A percentile compares a stretch with the other conserved stretches of the same genome.
Evolutionary conservation across 92 coral and sea anemone species (phyloP).

Genomic region (Palythoa heliodiscus): DNA sequence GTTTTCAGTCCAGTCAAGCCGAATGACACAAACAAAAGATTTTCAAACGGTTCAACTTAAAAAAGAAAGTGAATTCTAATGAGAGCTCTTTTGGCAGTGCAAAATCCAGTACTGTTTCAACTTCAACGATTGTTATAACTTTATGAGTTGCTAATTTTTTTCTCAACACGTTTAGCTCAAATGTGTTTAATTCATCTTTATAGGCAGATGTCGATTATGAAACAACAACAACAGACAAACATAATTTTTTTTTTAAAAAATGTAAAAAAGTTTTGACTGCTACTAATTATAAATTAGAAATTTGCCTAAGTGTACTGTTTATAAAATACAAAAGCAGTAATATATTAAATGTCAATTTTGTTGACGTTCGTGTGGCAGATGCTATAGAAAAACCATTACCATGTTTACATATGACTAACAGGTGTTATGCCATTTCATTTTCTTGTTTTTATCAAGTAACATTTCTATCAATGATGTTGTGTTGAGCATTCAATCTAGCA

Average conservation of each 20-base stretch:
- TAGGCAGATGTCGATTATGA: too few species aligned
- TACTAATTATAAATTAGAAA: not conserved
- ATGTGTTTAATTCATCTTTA: too few species aligned
- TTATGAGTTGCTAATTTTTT: too few species aligned
- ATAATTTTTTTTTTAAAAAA: not conserved
- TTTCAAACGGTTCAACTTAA: not conserved
- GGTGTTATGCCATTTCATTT: constrained; percentile 3
- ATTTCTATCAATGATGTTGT: not conserved
- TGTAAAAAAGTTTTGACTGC: not conserved
- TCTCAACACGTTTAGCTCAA: too few species aligned
- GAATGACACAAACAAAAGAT: not conserved
- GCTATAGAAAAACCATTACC: constrained; percentile 27
- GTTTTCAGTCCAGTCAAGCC: too few species aligned
- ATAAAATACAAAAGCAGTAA: not conserved
- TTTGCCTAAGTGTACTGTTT: not conserved
- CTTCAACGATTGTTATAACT: too few species aligned
- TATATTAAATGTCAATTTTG: not conserved
- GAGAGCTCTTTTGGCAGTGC: too few species aligned
- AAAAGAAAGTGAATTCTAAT: not conserved
- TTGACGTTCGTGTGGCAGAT: constrained; percentile 8
- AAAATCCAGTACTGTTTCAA: too few species aligned
- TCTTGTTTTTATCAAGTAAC: not conserved
- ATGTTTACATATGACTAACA: constrained; percentile 10
- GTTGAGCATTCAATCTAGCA: not conserved
- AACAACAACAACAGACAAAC: not conserved